Evolutionary conservation across 2,797 vertebrate genomes (phyloP), one percentile per base, ranked within the genome.

Genomic region (Artibeus jamaicensis): DNA sequence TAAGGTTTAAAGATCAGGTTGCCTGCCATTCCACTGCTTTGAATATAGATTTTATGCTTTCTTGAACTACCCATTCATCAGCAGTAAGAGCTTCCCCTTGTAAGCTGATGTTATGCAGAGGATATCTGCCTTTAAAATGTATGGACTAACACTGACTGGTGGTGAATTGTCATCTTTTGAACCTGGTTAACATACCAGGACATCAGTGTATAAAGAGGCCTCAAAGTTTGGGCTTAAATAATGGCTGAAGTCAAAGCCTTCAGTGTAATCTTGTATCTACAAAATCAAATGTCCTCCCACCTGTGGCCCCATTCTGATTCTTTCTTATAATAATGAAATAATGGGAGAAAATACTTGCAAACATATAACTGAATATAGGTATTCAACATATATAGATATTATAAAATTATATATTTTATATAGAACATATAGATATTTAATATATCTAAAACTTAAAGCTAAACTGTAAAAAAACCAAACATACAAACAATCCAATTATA

Each of bases 281-380:
- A 81, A 89, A 74, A 67, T 46, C 57, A 79, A 78, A 91, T 87
- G 39, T 48, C 22, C 26, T 84, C 53, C 9, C 53, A 46, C 9
- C 18, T 55, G 24, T 59, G 37, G 29, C 19, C n/a, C 11, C 8
- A 2, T 87, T 96, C 37, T 88, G 24, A 84, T 67, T 92, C 82
- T 79, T 79, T 79, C 39, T 89, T 79, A 44, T 37, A 78, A 84
- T 71, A 79, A 85, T 67, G 59, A 93, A 86, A 68, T 59, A 10
- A 22, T 59, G 67, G 57, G 65, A 86, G 87, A 94, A 91, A 91
- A 73, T 84, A 84, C 71, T 88, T 96, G 77, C 71, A 94, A 94
- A 79, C 21, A 73, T 22, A 34, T 67, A 67, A 50, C 14, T 65
- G 62, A n/a, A 65, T n/a, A 65, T 62, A 62, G 59, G 32, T 32